Evolutionary conservation across 2,888 invertebrate species (phyloP).

Genomic region (Lasius platythorax): DNA sequence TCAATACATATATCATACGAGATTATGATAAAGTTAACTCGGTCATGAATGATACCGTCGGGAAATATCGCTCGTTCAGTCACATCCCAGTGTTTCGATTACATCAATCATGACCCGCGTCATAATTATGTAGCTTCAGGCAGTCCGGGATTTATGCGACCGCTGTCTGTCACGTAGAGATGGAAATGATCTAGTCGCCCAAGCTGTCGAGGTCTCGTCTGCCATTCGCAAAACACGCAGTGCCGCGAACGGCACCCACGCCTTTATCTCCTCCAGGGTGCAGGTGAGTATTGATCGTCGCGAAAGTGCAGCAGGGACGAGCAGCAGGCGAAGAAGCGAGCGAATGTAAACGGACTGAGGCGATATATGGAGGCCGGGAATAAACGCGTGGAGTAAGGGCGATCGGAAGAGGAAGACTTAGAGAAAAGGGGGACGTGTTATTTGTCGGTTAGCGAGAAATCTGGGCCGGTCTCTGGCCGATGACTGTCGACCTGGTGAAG

Average conservation of each 20-base stretch:
- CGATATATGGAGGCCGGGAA: not conserved
- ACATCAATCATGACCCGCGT: not conserved
- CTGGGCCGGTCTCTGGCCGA: conserved; percentile 30
- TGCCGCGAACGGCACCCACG: conserved; percentile 58
- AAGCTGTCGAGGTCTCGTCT: conserved; percentile 10
- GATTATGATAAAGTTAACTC: not conserved
- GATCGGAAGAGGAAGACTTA: too few relatives aligned
- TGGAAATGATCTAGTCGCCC: conserved; percentile 8
- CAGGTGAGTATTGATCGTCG: conserved; percentile 84
- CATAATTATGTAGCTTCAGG: conserved; percentile 23
- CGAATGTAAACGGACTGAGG: conserved; percentile 57
- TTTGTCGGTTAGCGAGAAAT: conserved; percentile 45
- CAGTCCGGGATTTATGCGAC: conserved; percentile 4
- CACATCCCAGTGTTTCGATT: conserved; percentile 15
- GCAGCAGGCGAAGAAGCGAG: conserved; percentile 59
- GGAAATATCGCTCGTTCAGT: not conserved
- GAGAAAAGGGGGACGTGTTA: not conserved
- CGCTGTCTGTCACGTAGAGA: conserved; percentile 31
- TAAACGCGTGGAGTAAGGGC: not conserved
- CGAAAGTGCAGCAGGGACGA: conserved; percentile 78
- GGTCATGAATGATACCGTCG: not conserved
- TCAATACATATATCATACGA: not conserved
- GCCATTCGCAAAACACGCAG: not conserved
- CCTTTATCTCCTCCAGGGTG: conserved; percentile 40
- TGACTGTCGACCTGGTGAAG: conserved; percentile 15